Base-by-base conservation (phyloP, 2,888 invertebrate species). In the Melieria omissa region DNA sequence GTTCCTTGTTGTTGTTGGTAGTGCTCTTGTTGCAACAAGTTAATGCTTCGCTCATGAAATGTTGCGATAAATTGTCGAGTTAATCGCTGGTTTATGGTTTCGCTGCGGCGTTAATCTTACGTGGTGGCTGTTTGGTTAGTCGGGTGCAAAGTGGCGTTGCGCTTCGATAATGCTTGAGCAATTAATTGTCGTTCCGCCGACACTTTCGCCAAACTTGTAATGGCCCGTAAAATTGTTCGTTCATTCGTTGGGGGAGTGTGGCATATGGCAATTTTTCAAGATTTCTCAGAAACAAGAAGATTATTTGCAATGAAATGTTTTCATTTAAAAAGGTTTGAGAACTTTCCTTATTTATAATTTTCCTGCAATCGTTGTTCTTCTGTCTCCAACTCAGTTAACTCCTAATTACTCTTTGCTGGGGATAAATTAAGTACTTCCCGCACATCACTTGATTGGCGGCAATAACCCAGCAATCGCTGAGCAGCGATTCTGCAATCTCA, bases 31-130 rank as follows among this genome's bases (percentile, higher is more conserved):
- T 63, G 10, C 12, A 14, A 47, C n/a, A 12, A 16, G 44, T n/a
- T 29, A 12, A 42, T 49, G 52, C 52, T 42, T 66, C n/a, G 52
- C 41, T 67, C 47, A 6, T 60, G 58, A 58, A 46, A 58, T 67
- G 12, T 67, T 41, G 77, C 79, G 77, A 81, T 81, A 81, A 82
- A 81, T 81, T 81, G 77, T 79, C 75, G 78, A 81, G 80, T 82
- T 81, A 81, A 81, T 81, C 82, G 81, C 78, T 79, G 80, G 81
- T 75, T 77, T 78, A 78, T 78, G 75, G 46, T 42, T 41, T 10
- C n/a, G 3, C 14, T 3, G 58, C n/a, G 29, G 16, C 57, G 41
- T 65, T 54, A 49, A 14, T n/a, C 9, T 42, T 64, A n/a, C 58
- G 29, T 29, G 1, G 29, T 29, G 29, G 29, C 29, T 29, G 29